Conservation (phyloP, 2,888 invertebrate species). For the Archaeoteleia sp. region DNA sequence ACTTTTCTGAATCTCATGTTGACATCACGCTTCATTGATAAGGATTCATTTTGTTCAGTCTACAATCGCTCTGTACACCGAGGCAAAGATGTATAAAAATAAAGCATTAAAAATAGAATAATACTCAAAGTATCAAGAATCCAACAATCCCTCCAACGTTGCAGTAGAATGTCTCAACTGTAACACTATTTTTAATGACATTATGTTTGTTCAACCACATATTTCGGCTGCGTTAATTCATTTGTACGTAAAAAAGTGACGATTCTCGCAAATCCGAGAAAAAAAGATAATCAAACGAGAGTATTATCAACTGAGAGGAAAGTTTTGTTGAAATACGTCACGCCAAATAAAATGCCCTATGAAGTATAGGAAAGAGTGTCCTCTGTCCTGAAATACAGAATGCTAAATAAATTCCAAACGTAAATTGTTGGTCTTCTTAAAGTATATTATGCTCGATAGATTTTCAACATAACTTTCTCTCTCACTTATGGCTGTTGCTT, state of each 20-base stretch:
- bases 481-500: too few species aligned
- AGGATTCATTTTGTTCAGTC: slow-evolving; percentile 47
- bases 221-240: slow-evolving; percentile 29
- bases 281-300: too few species aligned
- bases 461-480: too few species aligned
- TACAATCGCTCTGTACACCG: slow-evolving; percentile 50
- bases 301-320: background rate
- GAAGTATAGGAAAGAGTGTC: slow-evolving; percentile 5
- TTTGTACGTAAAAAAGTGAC: slow-evolving; percentile 48
- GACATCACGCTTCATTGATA: slow-evolving; percentile 46
- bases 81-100: slow-evolving; percentile 32
- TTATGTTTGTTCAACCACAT: slow-evolving; percentile 30
- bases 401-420: too few species aligned
- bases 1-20: slow-evolving; percentile 9
- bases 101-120: slow-evolving; percentile 27
- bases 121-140: slow-evolving; percentile 44
- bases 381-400: too few species aligned
- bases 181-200: slow-evolving; percentile 20
- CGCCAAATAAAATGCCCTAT: background rate
- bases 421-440: too few species aligned
- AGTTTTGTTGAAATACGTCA: background rate
- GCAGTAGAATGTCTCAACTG: slow-evolving; percentile 31
- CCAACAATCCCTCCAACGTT: slow-evolving; percentile 34
- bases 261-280: background rate
- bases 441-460: too few species aligned